These are phyloP conservation scores for Lepisosteus osseus DNA, from an alignment of 2,113 vertebrate species.

Conservation along the genomic window DNA sequence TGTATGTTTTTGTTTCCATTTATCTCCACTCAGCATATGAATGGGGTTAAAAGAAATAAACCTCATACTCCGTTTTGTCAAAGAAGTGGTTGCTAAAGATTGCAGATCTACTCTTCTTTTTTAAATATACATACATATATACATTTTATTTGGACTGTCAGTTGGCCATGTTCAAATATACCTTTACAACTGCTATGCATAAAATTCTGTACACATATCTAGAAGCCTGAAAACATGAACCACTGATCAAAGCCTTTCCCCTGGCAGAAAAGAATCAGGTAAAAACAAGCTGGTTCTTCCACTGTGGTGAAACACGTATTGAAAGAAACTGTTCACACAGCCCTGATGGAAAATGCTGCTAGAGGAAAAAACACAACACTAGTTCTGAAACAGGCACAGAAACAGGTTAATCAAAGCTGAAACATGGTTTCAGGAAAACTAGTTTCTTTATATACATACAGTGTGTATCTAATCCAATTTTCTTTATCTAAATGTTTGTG, in stretches of 20 bases:
- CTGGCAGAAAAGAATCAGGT: conserved; percentile 19
- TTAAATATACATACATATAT: neutral
- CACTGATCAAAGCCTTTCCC: conserved; percentile 27
- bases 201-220: no score
- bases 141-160: conserved; percentile 30
- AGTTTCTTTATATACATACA: no score
- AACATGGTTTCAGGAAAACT: conserved; percentile 13
- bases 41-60: neutral
- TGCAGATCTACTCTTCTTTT: neutral
- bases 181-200: no score
- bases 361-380: conserved; percentile 1
- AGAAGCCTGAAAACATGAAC: neutral
- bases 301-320: neutral
- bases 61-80: conserved; percentile 1
- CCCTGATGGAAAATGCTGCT: conserved; percentile 24
- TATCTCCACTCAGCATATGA: conserved; percentile 3
- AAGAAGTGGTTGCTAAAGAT: neutral
- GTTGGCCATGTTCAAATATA: neutral
- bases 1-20: neutral
- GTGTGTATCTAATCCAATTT: no score
- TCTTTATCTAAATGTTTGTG: no score
- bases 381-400: conserved; percentile 7
- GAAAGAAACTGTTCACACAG: conserved; percentile 21
- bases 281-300: conserved; percentile 23
- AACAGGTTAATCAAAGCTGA: conserved; percentile 13